Conservation (phyloP, 2,113 vertebrate genomes). For the Blennius ocellaris region DNA sequence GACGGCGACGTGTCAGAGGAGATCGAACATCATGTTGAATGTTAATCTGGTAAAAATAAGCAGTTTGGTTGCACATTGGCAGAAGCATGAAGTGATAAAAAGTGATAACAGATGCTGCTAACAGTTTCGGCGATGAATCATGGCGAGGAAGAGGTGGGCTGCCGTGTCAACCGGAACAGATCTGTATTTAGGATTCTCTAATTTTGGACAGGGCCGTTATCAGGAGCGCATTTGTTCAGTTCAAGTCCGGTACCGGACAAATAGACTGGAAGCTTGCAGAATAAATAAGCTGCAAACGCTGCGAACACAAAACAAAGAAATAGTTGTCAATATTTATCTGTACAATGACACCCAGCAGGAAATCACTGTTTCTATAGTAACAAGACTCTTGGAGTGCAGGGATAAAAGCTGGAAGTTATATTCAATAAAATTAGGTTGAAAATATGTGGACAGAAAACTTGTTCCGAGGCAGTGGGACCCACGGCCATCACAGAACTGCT, state of each 20-base stretch:
- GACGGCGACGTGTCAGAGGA: constrained; percentile 6
- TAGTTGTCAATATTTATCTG: constrained; percentile 10
- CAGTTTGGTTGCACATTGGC: not conserved
- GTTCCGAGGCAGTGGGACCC: not conserved
- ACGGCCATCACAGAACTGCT: too few species aligned
- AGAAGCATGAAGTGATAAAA: constrained; percentile 1
- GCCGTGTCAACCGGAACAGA: constrained; percentile 26
- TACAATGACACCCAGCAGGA: constrained; percentile 9
- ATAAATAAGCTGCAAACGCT: not conserved
- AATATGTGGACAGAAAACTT: constrained; percentile 6
- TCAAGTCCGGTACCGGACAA: not conserved
- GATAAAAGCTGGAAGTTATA: constrained; percentile 2
- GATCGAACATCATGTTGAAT: not conserved
- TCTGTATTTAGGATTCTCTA: constrained; percentile 21
- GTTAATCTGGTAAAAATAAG: constrained; percentile 1
- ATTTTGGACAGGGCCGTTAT: constrained; percentile 11
- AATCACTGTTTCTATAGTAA: constrained; percentile 35
- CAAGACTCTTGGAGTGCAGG: not conserved
- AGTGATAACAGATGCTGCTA: constrained; percentile 14
- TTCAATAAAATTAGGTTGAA: constrained; percentile 9
- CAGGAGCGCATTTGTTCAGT: constrained; percentile 13
- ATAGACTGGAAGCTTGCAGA: not conserved
- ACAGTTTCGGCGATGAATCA: constrained; percentile 2
- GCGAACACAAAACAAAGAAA: constrained; percentile 1
- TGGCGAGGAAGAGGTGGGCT: not conserved